Conservation (phyloP, 2,888 invertebrate genomes). For the Drosophila anomelani region DNA sequence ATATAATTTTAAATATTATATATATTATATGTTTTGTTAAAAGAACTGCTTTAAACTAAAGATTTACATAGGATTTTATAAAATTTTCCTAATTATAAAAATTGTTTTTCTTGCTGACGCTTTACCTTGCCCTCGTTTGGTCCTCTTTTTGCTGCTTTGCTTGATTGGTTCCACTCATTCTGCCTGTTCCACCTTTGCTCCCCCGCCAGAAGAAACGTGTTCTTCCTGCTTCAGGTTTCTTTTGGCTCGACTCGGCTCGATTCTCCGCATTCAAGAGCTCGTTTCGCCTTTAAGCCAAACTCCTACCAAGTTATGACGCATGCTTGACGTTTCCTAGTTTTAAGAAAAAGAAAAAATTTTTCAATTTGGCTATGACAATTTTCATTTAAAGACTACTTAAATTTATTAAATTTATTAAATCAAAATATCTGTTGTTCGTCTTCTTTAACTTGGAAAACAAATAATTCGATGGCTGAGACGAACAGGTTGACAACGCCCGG, state of each 20-base stretch:
- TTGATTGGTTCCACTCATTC: conserved; percentile 71
- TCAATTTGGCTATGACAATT: background rate
- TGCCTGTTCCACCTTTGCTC: conserved; percentile 25
- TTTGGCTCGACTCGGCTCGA: conserved; percentile 11
- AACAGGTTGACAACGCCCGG: conserved; percentile 21
- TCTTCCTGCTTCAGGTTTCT: conserved; percentile 71
- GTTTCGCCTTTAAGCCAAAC: conserved; percentile 15
- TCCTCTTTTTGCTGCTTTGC: conserved; percentile 64
- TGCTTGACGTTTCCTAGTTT: conserved; percentile 53
- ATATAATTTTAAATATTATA: background rate
- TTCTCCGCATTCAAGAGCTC: conserved; percentile 11
- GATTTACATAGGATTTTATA: background rate
- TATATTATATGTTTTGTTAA: background rate
- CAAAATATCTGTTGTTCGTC: background rate
- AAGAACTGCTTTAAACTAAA: background rate
- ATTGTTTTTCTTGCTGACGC: background rate
- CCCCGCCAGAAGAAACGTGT: conserved; percentile 57
- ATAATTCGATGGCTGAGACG: background rate
- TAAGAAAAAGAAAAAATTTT: background rate
- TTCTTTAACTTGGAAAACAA: background rate
- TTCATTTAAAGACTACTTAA: too few species aligned
- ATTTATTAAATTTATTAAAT: too few species aligned
- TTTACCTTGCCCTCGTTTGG: conserved; percentile 51
- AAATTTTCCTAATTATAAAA: background rate
- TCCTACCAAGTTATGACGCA: conserved; percentile 10